phyloP scores from a whole-genome alignment of 1,140 invertebrate species.

The Musca vetustissima region DNA sequence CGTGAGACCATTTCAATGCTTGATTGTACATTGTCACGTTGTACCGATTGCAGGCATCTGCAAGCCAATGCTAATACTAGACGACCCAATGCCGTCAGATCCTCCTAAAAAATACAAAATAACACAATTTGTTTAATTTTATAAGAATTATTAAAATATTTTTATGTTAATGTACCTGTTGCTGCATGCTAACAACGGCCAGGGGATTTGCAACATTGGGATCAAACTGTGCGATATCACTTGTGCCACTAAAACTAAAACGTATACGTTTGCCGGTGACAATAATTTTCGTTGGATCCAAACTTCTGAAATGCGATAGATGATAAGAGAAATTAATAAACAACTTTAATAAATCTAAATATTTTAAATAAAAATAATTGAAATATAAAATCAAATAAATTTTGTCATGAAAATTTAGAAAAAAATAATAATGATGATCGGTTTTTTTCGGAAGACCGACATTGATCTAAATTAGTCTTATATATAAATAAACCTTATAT shows the following conservation, averaged over 20 bases:
- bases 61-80: conserved; percentile 89
- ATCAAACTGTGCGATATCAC: conserved; percentile 84
- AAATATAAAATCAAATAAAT: too few species aligned
- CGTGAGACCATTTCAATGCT: conserved; percentile 87
- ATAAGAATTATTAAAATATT: not conserved
- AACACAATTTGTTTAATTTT: not conserved
- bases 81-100: conserved; percentile 88
- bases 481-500: too few species aligned
- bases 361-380: too few species aligned
- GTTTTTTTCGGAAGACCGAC: too few species aligned
- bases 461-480: too few species aligned
- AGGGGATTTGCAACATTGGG: conserved; percentile 60
- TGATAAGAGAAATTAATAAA: too few species aligned
- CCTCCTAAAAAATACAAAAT: conserved; percentile 69
- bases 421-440: too few species aligned
- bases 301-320: conserved; percentile 58
- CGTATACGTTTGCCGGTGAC: conserved; percentile 72
- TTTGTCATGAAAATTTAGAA: too few species aligned
- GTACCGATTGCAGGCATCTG: conserved; percentile 83
- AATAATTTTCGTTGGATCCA: conserved; percentile 93
- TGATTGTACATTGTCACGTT: conserved; percentile 79
- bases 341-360: too few species aligned
- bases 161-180: conserved; percentile 51
- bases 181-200: conserved; percentile 75
- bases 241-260: conserved; percentile 79